Conservation (phyloP, 2,113 vertebrate genomes). For the Muscicapa adusta region DNA sequence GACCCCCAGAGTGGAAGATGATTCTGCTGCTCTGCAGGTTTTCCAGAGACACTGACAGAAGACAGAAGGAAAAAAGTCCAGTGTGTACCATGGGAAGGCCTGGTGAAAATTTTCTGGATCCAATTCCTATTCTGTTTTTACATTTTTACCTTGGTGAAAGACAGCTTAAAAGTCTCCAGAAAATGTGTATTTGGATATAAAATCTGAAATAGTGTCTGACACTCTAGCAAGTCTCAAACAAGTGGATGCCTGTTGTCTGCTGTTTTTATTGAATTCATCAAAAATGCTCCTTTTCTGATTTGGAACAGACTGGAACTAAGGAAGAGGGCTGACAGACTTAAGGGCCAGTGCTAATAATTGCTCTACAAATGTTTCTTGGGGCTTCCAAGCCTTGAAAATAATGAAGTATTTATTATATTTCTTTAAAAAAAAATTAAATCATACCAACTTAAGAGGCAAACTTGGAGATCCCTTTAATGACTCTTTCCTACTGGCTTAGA, state of each 20-base stretch:
- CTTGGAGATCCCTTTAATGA: not conserved
- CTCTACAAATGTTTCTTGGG: not conserved
- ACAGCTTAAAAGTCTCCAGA: not conserved
- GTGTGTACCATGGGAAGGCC: not conserved
- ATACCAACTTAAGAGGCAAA: not conserved
- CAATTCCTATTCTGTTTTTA: not conserved
- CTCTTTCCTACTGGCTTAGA: not conserved
- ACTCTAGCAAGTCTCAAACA: not conserved
- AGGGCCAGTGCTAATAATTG: not conserved
- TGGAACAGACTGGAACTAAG: not conserved
- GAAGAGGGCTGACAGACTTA: not conserved
- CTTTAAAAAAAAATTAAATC: not conserved
- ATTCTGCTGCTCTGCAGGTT: not conserved
- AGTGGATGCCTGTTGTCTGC: not conserved
- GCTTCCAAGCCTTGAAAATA: not conserved
- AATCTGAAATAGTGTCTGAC: not conserved
- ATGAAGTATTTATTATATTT: not conserved
- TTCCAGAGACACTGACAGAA: not conserved
- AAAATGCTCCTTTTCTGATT: not conserved
- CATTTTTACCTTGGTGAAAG: not conserved
- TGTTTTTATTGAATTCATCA: not conserved
- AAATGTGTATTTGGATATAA: not conserved
- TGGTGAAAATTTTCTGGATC: not conserved
- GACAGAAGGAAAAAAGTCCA: not conserved
- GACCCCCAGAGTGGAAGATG: not conserved